Evolutionary conservation across 1,140 invertebrate species (phyloP), one percentile per base, ranked within the genome.

Genomic region (Arctopsyche grandis): DNA sequence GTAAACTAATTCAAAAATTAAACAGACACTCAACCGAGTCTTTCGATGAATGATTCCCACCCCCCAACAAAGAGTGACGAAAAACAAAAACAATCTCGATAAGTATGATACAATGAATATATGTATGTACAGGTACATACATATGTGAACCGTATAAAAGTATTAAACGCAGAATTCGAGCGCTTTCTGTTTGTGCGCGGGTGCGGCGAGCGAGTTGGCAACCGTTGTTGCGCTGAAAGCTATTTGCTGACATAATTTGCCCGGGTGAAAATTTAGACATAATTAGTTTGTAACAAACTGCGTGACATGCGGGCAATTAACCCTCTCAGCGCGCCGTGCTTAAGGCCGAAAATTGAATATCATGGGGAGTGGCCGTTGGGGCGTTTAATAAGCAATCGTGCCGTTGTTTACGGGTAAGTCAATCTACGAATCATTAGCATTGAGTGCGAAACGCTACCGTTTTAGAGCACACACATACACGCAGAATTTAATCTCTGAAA

Each of bases 191-290:
- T 52, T 14, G 48, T 22, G 52, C 75, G 48, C 69, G 58, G 21
- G 80, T 79, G 69, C 73, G 24, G 19, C n/a, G 74, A 16, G 19
- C n/a, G 74, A 81, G 44, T 77, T 69, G 58, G 76, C 44, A 69
- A 78, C 73, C 75, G 80, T 81, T 63, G 63, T 70, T 43, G 69
- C 74, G 43, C 66, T 79, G 76, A 79, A 79, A 76, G 70, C 69
- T 63, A 63, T 77, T 81, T 71, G 74, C 73, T 44, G 73, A 81
- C 80, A 79, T 81, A 81, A 81, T 81, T 81, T 52, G 80, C 80
- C 75, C 26, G 48, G 69, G 77, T 79, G 78, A 81, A 76, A 81
- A 79, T 79, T 77, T 81, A 81, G 80, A 75, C 80, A 73, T 81
- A 81, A 81, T 81, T 81, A 79, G 80, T 60, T 77, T 75, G 74